phyloP scores from a whole-genome alignment of 1,140 invertebrate genomes.

The Aradophagus sp. region DNA sequence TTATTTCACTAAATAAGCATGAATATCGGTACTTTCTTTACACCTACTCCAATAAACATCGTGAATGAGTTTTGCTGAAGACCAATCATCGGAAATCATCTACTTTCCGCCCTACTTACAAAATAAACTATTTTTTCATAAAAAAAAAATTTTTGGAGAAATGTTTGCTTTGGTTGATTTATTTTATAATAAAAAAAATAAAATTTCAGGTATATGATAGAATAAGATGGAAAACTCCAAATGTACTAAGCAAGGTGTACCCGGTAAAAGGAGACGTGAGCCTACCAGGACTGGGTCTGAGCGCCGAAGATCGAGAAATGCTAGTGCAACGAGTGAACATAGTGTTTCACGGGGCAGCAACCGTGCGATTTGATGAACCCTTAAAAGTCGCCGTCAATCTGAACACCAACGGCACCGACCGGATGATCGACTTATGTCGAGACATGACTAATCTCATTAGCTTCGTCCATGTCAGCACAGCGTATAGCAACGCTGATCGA shows the following conservation, averaged over 20 bases:
- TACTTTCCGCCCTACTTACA: no score
- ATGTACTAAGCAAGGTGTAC: constrained; percentile 83
- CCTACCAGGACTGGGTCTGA: constrained; percentile 79
- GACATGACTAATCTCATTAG: constrained; percentile 82
- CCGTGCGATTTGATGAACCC: constrained; percentile 83
- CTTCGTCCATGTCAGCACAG: constrained; percentile 90
- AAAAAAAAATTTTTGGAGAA: no score
- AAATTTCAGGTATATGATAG: constrained; percentile 83
- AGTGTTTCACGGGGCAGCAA: constrained; percentile 95
- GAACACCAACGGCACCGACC: constrained; percentile 82
- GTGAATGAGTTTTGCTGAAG: no score
- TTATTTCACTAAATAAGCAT: no score
- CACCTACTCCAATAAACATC: no score
- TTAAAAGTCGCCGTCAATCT: constrained; percentile 82
- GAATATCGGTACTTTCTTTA: no score
- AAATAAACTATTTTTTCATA: no score
- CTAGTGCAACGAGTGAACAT: constrained; percentile 85
- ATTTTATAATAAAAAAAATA: no score
- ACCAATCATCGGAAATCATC: no score
- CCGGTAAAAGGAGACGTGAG: constrained; percentile 85
- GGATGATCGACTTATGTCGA: constrained; percentile 80
- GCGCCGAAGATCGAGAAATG: constrained; percentile 73
- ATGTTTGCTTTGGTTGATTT: no score
- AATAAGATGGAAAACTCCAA: constrained; percentile 79
- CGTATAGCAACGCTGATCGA: constrained; percentile 88